phyloP scores from a whole-genome alignment of 2,113 vertebrate genomes.

The Enhydra lutris region DNA sequence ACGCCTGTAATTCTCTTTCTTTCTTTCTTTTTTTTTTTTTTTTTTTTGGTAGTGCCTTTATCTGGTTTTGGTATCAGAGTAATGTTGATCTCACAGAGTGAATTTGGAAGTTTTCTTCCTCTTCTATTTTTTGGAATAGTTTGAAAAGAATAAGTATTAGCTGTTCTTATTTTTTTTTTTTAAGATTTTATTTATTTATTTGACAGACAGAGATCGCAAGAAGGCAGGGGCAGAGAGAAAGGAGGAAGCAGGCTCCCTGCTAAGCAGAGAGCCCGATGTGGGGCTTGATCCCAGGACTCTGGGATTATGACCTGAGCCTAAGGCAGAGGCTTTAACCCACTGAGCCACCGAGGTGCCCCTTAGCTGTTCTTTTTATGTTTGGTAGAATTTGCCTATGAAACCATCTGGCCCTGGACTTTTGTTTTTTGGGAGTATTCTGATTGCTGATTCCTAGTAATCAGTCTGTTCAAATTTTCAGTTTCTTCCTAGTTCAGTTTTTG shows the following conservation, averaged over 20 bases:
- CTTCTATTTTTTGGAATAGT: background rate
- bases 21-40: no score
- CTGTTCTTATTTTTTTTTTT: background rate
- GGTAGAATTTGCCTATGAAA: background rate
- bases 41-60: background rate
- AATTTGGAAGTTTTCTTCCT: background rate
- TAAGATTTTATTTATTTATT: background rate
- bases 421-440: background rate
- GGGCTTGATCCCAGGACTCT: no score
- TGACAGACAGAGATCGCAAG: no score
- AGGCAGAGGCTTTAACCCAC: no score
- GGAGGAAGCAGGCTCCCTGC: no score
- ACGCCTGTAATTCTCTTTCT: no score
- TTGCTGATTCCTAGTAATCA: background rate
- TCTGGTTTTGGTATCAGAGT: background rate
- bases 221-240: no score
- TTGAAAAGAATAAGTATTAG: background rate
- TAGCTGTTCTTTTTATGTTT: background rate
- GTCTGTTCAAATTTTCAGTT: background rate
- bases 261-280: no score
- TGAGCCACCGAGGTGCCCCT: background rate
- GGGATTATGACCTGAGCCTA: no score
- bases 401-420: background rate
- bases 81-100: background rate
- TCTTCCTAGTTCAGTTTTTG: background rate